Base-by-base conservation (phyloP, 2,113 vertebrate genomes). In the Cavia porcellus region DNA sequence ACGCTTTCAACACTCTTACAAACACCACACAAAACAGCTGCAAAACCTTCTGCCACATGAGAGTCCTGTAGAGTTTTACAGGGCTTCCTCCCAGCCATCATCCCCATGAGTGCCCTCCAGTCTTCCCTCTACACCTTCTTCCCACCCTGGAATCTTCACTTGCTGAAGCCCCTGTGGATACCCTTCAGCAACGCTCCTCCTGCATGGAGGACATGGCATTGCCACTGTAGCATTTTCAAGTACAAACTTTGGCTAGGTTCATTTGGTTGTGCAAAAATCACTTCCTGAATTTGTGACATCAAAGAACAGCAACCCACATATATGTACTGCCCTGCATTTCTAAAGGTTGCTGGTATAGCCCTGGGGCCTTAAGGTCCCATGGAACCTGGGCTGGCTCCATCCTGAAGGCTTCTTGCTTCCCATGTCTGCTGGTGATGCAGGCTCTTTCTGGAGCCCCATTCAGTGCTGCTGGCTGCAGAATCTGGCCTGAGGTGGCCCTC, bases 161-260 rank as follows among this genome's bases (percentile, higher is more conserved):
- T 17, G 20, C 55, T 19, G 55, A 64, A 85, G 80, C 10, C n/a
- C 22, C 68, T 20, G 24, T 35, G 7, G 57, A 70, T n/a, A 70
- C 4, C 3, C 10, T 64, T 42, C 4, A 0, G 38, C 35, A 17
- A 3, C 25, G 11, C 7, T 13, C 11, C 24, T 19, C 5, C 66
- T 10, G 50, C 55, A 92, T 13, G 17, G 81, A 66, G 66, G 50
- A 20, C 5, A 30, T 1, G 7, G 22, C 3, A 25, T 28, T 85
- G 28, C 85, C 42, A 14, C 55, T 30, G 62, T 22, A 55, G 19
- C 10, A 85, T 17, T 68, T 77, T 47, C 50, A 89, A 74, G n/a
- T 57, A 70, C 24, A 72, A 86, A 90, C 38, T 42, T 68, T 75
- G 50, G 5, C 79, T 90, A 32, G 47, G 1, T 66, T 84, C 47